Percentiles rank a stretch among this genome's conserved stretches.
phyloP scores from a whole-genome alignment of 2,888 invertebrate genomes.

The Punctoribates punctum region DNA sequence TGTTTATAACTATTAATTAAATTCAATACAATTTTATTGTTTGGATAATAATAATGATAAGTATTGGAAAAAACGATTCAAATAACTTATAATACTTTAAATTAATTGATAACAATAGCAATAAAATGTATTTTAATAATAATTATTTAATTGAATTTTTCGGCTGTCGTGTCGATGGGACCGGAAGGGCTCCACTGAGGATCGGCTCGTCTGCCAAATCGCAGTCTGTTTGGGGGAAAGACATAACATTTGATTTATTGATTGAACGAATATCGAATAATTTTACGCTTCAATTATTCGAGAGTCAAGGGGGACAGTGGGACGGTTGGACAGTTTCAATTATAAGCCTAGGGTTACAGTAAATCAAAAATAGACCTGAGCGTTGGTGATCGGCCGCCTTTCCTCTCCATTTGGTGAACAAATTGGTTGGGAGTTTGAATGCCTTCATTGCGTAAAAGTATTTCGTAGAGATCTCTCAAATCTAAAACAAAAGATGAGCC shows the following conservation, averaged over 20 bases:
- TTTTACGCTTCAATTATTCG: too few species aligned
- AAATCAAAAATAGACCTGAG: conserved; percentile 42
- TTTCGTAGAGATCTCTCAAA: conserved; percentile 49
- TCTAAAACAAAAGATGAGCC: conserved; percentile 36
- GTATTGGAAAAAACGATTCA: not conserved
- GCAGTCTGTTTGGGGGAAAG: conserved; percentile 45
- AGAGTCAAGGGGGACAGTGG: too few species aligned
- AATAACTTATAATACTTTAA: conserved; percentile 4
- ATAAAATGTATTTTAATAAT: conserved; percentile 1
- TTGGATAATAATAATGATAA: not conserved
- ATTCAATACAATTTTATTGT: not conserved
- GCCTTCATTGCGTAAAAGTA: conserved; percentile 48
- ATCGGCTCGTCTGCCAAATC: conserved; percentile 50
- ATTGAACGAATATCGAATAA: not conserved
- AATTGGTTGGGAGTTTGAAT: conserved; percentile 39
- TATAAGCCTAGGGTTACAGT: too few species aligned
- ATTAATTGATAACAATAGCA: conserved; percentile 16
- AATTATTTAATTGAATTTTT: conserved; percentile 20
- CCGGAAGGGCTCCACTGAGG: conserved; percentile 47
- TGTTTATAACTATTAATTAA: not conserved
- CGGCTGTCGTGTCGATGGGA: not conserved
- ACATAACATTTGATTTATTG: not conserved
- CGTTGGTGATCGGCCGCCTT: conserved; percentile 50
- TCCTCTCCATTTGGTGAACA: conserved; percentile 50
- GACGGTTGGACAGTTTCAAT: not conserved